Percentiles rank a stretch among this genome's conserved stretches.
Evolutionary conservation across 2,113 vertebrate species (phyloP).

Genomic region (Rhinichthys klamathensis): DNA sequence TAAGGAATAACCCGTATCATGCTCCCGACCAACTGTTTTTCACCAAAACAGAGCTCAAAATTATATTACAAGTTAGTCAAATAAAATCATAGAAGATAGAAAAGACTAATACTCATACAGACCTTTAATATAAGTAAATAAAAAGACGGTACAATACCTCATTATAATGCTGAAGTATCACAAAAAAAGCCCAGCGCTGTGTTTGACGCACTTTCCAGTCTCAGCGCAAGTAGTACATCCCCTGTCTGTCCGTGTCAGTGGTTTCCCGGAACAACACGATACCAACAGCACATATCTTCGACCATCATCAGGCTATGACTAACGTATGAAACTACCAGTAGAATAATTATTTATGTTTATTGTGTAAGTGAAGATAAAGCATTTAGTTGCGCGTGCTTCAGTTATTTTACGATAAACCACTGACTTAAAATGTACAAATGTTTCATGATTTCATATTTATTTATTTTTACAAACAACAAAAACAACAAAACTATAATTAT

Average conservation of each 20-base stretch:
- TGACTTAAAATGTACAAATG: background rate
- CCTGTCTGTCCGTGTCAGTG: conserved; percentile 42
- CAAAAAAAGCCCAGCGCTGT: conserved; percentile 59
- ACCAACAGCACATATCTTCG: conserved; percentile 58
- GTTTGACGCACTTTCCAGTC: conserved; percentile 79
- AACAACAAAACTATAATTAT: background rate
- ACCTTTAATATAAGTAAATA: background rate
- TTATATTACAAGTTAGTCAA: background rate
- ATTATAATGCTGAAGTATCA: conserved; percentile 63
- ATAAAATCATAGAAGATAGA: background rate
- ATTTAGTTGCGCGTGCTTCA: too few species aligned
- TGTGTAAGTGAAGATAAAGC: background rate
- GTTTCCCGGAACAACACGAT: conserved; percentile 76
- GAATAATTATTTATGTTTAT: background rate
- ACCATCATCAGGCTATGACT: background rate
- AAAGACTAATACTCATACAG: background rate
- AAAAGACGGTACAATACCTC: conserved; percentile 62
- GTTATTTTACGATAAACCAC: too few species aligned
- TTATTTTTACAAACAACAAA: background rate
- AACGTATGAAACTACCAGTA: background rate
- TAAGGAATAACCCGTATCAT: background rate
- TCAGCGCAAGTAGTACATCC: conserved; percentile 62
- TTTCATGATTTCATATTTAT: background rate
- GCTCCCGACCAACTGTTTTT: background rate
- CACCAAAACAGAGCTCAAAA: background rate